Percentiles rank a stretch among this genome's conserved stretches.
These are phyloP conservation scores for Ursus arctos DNA, from an alignment of 2,113 vertebrate species.

Conservation along the genomic window DNA sequence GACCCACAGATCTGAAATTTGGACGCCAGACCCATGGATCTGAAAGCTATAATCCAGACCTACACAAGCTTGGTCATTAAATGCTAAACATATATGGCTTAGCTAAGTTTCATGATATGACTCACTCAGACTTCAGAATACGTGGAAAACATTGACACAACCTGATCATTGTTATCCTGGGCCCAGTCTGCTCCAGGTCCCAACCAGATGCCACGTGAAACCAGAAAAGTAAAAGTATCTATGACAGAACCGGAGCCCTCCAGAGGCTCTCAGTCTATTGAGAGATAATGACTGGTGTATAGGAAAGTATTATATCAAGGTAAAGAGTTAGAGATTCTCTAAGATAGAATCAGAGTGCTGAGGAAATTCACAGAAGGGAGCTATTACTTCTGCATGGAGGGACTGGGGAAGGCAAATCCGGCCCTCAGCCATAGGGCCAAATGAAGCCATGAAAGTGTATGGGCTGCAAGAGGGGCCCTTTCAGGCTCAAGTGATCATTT, in stretches of 20 bases:
- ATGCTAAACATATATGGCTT: not conserved
- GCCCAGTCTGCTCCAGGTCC: not conserved
- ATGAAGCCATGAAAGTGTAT: not conserved
- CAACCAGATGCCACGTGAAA: not conserved
- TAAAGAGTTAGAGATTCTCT: not conserved
- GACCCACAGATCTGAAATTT: not conserved
- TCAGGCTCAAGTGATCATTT: not conserved
- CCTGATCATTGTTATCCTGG: not conserved
- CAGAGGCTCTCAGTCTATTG: not conserved
- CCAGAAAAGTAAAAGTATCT: not conserved
- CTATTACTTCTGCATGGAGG: not conserved
- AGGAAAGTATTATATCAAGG: not conserved
- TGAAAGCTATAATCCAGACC: constrained; percentile 28
- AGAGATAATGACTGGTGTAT: not conserved
- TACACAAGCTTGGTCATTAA: not conserved
- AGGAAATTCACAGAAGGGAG: not conserved
- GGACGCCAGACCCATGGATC: not conserved
- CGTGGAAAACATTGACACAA: not conserved
- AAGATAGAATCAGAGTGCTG: not conserved
- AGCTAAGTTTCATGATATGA: not conserved
- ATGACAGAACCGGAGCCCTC: not conserved
- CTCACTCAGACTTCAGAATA: not conserved
- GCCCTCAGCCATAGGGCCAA: not conserved
- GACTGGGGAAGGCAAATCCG: not conserved
- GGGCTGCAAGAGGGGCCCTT: not conserved